phyloP scores from a whole-genome alignment of 1,140 invertebrate species.

The Temnothorax nylanderi region DNA sequence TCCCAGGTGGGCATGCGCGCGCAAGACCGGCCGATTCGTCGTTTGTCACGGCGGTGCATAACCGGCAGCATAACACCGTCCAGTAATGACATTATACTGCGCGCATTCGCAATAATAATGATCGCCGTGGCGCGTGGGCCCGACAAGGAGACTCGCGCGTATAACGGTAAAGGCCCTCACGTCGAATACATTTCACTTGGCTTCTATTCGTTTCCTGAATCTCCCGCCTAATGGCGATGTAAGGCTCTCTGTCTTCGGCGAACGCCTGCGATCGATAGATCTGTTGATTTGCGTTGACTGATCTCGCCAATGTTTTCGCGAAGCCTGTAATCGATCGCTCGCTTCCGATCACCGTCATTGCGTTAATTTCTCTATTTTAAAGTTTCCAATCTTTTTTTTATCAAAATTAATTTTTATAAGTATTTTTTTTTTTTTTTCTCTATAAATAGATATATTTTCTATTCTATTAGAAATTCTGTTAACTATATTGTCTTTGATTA shows the following conservation, averaged over 20 bases:
- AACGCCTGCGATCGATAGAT: not conserved
- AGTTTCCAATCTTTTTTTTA: not conserved
- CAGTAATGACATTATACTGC: slow-evolving; percentile 75
- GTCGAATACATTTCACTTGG: slow-evolving; percentile 72
- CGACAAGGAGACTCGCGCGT: slow-evolving; percentile 50
- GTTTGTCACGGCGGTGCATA: slow-evolving; percentile 69
- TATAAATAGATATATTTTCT: not conserved
- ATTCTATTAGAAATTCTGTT: not conserved
- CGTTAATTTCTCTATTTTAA: not conserved
- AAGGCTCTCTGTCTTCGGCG: slow-evolving; percentile 21
- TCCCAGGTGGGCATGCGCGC: slow-evolving; percentile 56
- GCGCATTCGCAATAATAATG: slow-evolving; percentile 73
- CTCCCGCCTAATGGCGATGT: slow-evolving; percentile 64
- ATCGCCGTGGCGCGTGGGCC: slow-evolving; percentile 74
- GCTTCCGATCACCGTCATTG: not conserved
- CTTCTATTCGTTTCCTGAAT: slow-evolving; percentile 68
- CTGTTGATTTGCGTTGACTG: slow-evolving; percentile 14
- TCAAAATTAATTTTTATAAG: not conserved
- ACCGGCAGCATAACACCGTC: slow-evolving; percentile 56
- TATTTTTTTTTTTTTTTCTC: not conserved
- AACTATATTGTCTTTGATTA: not conserved
- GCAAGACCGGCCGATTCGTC: slow-evolving; percentile 55
- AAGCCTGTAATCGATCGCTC: not conserved
- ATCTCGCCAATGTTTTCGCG: not conserved
- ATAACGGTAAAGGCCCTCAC: slow-evolving; percentile 74